phyloP scores from a whole-genome alignment of 2,113 vertebrate genomes.

The Nerophis ophidion region DNA sequence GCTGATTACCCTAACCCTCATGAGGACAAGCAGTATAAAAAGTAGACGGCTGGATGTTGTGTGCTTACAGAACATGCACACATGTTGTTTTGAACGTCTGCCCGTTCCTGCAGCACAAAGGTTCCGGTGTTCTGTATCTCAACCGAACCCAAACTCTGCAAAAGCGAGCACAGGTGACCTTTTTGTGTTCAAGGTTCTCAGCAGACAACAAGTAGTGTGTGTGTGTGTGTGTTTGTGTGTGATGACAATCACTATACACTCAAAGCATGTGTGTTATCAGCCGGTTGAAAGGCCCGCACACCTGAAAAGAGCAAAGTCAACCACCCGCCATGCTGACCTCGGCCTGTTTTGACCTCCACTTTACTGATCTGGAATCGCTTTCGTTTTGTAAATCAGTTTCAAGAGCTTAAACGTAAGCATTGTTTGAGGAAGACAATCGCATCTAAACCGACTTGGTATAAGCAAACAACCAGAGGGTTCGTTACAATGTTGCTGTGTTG shows the following conservation, averaged over 20 bases:
- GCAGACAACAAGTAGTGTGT: conserved; percentile 18
- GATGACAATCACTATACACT: conserved; percentile 11
- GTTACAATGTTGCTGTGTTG: too few species aligned
- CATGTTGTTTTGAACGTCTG: conserved; percentile 28
- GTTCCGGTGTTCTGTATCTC: conserved; percentile 47
- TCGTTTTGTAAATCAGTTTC: too few species aligned
- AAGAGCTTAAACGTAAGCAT: too few species aligned
- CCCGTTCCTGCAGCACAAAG: conserved; percentile 46
- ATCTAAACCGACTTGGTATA: too few species aligned
- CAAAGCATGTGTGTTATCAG: conserved; percentile 25
- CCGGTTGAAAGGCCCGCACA: conserved; percentile 22
- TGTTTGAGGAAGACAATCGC: too few species aligned
- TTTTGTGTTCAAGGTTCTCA: conserved; percentile 38
- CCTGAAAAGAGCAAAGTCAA: conserved; percentile 17
- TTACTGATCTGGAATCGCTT: too few species aligned
- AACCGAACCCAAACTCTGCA: conserved; percentile 34
- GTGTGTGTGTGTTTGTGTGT: conserved; percentile 13
- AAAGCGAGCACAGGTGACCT: conserved; percentile 45
- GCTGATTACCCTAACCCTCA: too few species aligned
- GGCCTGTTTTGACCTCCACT: conserved; percentile 1
- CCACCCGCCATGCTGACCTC: neutral
- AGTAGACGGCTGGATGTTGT: neutral
- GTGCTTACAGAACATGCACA: conserved; percentile 6
- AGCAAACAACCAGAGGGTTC: too few species aligned
- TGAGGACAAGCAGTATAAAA: too few species aligned